These are phyloP conservation scores for Misgurnus mizolepis DNA, from an alignment of 2,113 vertebrate species.

Conservation along the genomic window DNA sequence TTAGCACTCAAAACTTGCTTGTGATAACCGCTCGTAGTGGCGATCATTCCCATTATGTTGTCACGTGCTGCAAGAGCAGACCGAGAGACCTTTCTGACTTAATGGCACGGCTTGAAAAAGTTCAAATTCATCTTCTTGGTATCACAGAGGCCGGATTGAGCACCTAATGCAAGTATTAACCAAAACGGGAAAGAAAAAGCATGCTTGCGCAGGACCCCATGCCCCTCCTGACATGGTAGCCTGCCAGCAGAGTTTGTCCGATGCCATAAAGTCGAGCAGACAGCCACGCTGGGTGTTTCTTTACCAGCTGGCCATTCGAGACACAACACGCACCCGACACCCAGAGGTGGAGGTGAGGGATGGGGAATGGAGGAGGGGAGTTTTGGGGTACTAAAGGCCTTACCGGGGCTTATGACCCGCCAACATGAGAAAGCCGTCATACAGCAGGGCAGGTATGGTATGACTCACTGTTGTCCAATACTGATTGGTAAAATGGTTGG, in stretches of 20 bases:
- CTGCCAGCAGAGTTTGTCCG: constrained; percentile 51
- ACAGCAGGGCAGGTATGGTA: constrained; percentile 81
- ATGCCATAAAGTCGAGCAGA: constrained; percentile 70
- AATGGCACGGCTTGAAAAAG: constrained; percentile 52
- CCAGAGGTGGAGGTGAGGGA: constrained; percentile 48
- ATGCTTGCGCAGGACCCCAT: constrained; percentile 53
- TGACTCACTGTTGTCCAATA: constrained; percentile 79
- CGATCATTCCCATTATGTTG: constrained; percentile 6
- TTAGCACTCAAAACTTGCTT: constrained; percentile 20
- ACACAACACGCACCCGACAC: constrained; percentile 59
- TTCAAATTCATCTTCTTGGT: background rate
- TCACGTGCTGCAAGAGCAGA: constrained; percentile 26
- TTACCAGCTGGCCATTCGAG: constrained; percentile 55
- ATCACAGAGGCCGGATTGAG: background rate
- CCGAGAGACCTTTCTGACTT: constrained; percentile 50
- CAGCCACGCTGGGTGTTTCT: constrained; percentile 58
- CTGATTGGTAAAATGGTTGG: constrained; percentile 79
- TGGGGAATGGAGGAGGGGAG: constrained; percentile 12
- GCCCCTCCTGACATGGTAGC: constrained; percentile 26
- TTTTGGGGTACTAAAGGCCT: constrained; percentile 72
- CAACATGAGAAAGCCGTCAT: constrained; percentile 85
- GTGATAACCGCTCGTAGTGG: background rate
- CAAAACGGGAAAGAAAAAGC: constrained; percentile 26
- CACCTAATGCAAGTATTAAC: background rate
- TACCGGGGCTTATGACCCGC: constrained; percentile 89